Conservation (phyloP, 2,113 vertebrate genomes). For the Pyxicephalus adspersus region DNA sequence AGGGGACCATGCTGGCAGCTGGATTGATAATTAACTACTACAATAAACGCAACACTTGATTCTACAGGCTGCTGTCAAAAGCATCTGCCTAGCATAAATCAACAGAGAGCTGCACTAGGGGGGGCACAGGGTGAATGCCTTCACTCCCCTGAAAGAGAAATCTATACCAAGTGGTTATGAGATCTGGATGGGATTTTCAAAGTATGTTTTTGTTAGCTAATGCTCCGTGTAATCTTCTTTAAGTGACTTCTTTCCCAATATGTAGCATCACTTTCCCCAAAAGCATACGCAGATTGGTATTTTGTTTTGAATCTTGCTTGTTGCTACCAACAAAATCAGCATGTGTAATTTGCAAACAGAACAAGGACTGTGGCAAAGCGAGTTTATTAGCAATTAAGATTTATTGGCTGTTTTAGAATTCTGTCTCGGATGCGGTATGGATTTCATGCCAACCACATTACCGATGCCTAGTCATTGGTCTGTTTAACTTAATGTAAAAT, state of each 20-base stretch:
- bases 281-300: background rate
- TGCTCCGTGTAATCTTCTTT: slow-evolving; percentile 18
- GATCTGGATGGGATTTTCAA: background rate
- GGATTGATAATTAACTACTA: slow-evolving; percentile 73
- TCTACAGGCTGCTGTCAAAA: slow-evolving; percentile 83
- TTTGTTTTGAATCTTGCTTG: background rate
- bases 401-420: background rate
- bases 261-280: slow-evolving; percentile 19
- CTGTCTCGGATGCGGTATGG: background rate
- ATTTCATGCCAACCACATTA: background rate
- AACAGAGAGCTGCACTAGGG: slow-evolving; percentile 60
- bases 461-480: slow-evolving; percentile 56
- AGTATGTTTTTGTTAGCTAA: slow-evolving; percentile 30
- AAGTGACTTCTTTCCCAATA: slow-evolving; percentile 10
- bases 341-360: background rate
- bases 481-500: slow-evolving; percentile 63
- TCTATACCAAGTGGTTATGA: slow-evolving; percentile 31
- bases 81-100: slow-evolving; percentile 85
- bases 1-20: slow-evolving; percentile 56
- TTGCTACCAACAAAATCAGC: too few relatives aligned
- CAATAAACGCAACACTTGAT: slow-evolving; percentile 79
- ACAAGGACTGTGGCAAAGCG: background rate
- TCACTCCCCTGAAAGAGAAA: slow-evolving; percentile 18
- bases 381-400: background rate
- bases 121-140: slow-evolving; percentile 35